A percentile compares a stretch with the other conserved stretches of the same genome.
Evolutionary conservation across 2,888 invertebrate genomes (phyloP).

Genomic region (Spodoptera picta): DNA sequence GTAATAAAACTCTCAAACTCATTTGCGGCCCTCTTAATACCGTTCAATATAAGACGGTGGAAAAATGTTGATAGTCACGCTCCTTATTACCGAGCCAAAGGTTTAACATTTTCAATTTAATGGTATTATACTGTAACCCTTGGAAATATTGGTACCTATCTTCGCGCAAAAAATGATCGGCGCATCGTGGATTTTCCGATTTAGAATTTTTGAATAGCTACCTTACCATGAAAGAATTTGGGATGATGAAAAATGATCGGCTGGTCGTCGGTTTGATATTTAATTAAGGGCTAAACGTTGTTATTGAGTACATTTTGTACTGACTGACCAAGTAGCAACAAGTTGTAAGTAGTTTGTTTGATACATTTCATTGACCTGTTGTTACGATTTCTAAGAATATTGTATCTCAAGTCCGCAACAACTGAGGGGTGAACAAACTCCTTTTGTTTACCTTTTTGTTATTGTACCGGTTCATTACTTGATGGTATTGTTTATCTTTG

Average conservation of each 20-base stretch:
- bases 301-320: too few species aligned
- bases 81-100: constrained; percentile 79
- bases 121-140: constrained; percentile 81
- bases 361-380: too few species aligned
- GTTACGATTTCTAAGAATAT: too few species aligned
- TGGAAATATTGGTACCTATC: constrained; percentile 73
- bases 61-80: constrained; percentile 84
- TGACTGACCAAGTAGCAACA: too few species aligned
- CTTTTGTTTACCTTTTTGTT: too few species aligned
- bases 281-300: constrained; percentile 18
- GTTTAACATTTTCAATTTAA: constrained; percentile 83
- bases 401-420: too few species aligned
- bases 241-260: constrained; percentile 56
- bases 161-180: constrained; percentile 56
- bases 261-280: constrained; percentile 31
- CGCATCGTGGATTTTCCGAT: constrained; percentile 52
- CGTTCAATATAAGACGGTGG: constrained; percentile 80
- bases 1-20: constrained; percentile 63
- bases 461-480: too few species aligned
- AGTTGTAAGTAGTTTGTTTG: too few species aligned
- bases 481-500: too few species aligned
- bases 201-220: constrained; percentile 59
- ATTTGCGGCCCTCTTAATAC: constrained; percentile 65
- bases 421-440: too few species aligned
- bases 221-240: constrained; percentile 51